Evolutionary conservation across 1,140 invertebrate species (phyloP).

Genomic region (Drosophila sp.): DNA sequence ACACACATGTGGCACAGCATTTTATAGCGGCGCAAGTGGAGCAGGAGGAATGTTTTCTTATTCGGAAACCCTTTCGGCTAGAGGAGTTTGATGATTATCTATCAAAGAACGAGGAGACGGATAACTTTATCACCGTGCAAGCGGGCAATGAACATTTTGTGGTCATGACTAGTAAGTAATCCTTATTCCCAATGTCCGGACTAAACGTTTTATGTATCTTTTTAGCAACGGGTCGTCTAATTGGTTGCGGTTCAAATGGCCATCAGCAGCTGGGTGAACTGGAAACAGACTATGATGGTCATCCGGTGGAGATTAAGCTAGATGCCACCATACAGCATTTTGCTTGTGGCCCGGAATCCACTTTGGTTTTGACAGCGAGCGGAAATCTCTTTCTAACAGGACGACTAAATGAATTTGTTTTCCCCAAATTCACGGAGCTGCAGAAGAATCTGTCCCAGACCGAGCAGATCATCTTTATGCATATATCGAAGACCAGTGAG

Average conservation of each 20-base stretch:
- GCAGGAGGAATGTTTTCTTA: slow-evolving; percentile 60
- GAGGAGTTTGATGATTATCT: slow-evolving; percentile 79
- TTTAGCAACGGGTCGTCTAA: slow-evolving; percentile 68
- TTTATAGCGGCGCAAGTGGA: slow-evolving; percentile 65
- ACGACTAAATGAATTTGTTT: slow-evolving; percentile 76
- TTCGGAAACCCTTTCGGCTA: slow-evolving; percentile 74
- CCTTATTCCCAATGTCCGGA: too few species aligned
- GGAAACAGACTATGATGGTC: slow-evolving; percentile 57
- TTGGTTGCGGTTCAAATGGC: slow-evolving; percentile 74
- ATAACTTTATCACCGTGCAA: slow-evolving; percentile 69
- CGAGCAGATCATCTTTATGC: slow-evolving; percentile 80
- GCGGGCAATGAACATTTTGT: slow-evolving; percentile 80
- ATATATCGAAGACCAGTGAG: slow-evolving; percentile 81
- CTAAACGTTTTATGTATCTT: too few species aligned
- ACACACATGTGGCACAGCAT: slow-evolving; percentile 69
- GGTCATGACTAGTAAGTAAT: slow-evolving; percentile 74
- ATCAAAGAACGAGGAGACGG: slow-evolving; percentile 72
- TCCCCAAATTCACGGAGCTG: slow-evolving; percentile 76
- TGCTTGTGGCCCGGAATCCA: slow-evolving; percentile 73
- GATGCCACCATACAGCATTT: slow-evolving; percentile 70
- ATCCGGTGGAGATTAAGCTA: slow-evolving; percentile 69
- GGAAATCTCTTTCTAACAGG: slow-evolving; percentile 75
- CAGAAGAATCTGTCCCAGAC: slow-evolving; percentile 74
- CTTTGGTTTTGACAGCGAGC: slow-evolving; percentile 72
- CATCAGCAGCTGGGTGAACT: slow-evolving; percentile 66